Evolutionary conservation across 2,113 vertebrate genomes (phyloP).

Genomic region (Patagioenas fasciata): DNA sequence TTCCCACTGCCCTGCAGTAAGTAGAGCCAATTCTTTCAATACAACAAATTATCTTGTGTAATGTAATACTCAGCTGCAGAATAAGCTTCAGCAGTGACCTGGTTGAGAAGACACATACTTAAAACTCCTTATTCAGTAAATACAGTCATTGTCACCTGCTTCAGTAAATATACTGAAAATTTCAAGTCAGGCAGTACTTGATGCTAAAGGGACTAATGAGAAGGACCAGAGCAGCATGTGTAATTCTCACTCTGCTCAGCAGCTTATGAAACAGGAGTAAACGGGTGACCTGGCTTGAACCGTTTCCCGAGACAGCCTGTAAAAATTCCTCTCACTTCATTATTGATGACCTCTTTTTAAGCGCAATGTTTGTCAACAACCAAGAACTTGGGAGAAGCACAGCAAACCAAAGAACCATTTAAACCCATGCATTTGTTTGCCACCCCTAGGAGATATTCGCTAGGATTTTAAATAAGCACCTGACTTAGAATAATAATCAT

Average conservation of each 20-base stretch:
- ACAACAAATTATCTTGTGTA: neutral
- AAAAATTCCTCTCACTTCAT: neutral
- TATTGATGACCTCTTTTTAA: slow-evolving; percentile 36
- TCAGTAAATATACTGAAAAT: neutral
- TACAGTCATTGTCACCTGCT: neutral
- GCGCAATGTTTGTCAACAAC: neutral
- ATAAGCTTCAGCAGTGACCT: neutral
- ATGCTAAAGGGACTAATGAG: neutral
- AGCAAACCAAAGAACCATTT: neutral
- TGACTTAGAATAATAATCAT: neutral
- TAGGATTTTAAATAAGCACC: neutral
- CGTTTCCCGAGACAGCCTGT: neutral
- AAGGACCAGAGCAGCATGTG: neutral
- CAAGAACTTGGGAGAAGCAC: neutral
- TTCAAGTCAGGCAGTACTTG: neutral
- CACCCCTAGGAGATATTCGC: neutral
- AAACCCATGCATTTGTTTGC: neutral
- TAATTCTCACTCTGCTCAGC: neutral
- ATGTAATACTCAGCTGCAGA: neutral
- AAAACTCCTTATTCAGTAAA: neutral
- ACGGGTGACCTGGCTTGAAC: slow-evolving; percentile 9
- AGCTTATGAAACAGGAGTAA: slow-evolving; percentile 3
- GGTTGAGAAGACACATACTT: neutral
- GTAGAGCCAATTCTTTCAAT: neutral
- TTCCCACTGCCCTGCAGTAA: neutral